phyloP scores from a whole-genome alignment of 1,140 invertebrate genomes.

The Drosophila nigromelanica region DNA sequence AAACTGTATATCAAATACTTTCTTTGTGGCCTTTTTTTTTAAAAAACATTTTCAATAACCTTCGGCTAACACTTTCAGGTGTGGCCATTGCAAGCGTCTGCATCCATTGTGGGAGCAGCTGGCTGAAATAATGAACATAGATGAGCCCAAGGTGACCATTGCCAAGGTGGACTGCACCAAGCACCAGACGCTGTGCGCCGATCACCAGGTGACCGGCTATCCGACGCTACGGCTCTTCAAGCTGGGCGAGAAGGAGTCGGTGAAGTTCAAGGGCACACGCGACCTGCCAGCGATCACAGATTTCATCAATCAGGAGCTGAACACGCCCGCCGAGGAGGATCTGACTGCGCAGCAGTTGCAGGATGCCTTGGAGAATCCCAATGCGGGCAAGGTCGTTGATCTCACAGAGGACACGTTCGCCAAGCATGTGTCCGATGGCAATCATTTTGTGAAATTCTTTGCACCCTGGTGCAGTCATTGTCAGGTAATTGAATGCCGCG shows the following conservation, averaged over 20 bases:
- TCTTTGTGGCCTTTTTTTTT: background rate
- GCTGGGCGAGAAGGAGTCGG: slow-evolving; percentile 85
- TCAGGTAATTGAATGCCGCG: slow-evolving; percentile 84
- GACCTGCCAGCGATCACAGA: slow-evolving; percentile 89
- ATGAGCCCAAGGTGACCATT: slow-evolving; percentile 87
- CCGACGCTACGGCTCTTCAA: slow-evolving; percentile 90
- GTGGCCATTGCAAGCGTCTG: slow-evolving; percentile 88
- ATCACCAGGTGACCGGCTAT: slow-evolving; percentile 90
- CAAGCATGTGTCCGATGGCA: slow-evolving; percentile 87
- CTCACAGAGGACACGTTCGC: slow-evolving; percentile 90
- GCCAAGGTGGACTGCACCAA: slow-evolving; percentile 92
- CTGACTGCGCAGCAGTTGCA: slow-evolving; percentile 30
- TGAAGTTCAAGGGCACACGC: slow-evolving; percentile 88
- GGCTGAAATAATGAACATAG: slow-evolving; percentile 88
- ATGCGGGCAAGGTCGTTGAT: slow-evolving; percentile 85
- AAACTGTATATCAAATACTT: too few relatives aligned
- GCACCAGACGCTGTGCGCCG: slow-evolving; percentile 88
- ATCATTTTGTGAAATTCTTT: slow-evolving; percentile 93
- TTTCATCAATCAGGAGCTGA: slow-evolving; percentile 90
- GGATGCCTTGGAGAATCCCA: slow-evolving; percentile 63
- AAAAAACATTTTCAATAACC: background rate
- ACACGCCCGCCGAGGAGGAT: slow-evolving; percentile 51
- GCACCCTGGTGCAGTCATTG: slow-evolving; percentile 95
- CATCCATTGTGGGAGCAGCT: slow-evolving; percentile 89
- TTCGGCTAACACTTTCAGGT: slow-evolving; percentile 85